Conservation (phyloP, 1,140 invertebrate species). For the Leucophenga varia region DNA sequence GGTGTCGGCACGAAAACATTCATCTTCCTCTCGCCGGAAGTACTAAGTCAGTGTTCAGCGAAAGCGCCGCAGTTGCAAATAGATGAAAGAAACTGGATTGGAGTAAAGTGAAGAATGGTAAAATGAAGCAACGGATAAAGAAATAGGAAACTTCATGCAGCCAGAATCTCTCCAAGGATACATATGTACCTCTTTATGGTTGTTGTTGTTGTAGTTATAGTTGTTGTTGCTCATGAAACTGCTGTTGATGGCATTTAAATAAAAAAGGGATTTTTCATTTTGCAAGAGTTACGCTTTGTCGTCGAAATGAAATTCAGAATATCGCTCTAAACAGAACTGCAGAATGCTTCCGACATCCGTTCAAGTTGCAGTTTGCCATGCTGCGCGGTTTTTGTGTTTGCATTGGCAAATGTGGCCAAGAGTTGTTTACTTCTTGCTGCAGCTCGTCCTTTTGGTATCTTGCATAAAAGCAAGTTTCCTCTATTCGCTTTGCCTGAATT, state of each 20-base stretch:
- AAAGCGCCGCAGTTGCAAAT: background rate
- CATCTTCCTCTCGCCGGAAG: slow-evolving; percentile 53
- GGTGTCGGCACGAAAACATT: slow-evolving; percentile 51
- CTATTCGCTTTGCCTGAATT: too few relatives aligned
- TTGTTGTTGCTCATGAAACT: slow-evolving; percentile 25
- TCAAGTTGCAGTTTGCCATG: too few relatives aligned
- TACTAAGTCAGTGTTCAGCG: slow-evolving; percentile 40
- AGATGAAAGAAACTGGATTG: too few relatives aligned
- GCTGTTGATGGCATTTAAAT: slow-evolving; percentile 37
- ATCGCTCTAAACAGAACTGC: slow-evolving; percentile 4
- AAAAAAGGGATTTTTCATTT: slow-evolving; percentile 50
- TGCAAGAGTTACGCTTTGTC: slow-evolving; percentile 11
- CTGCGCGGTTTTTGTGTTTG: too few relatives aligned
- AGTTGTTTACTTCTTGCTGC: too few relatives aligned
- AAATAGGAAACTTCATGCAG: too few relatives aligned
- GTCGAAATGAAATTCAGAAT: background rate
- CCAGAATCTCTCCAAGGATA: too few relatives aligned
- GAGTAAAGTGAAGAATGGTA: too few relatives aligned
- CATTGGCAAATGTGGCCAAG: too few relatives aligned
- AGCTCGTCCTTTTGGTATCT: too few relatives aligned
- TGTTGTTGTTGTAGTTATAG: slow-evolving; percentile 2
- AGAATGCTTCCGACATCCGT: slow-evolving; percentile 49
- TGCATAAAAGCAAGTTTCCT: too few relatives aligned
- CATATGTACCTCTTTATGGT: slow-evolving; percentile 2
- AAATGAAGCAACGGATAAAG: too few relatives aligned